phyloP scores from a whole-genome alignment of 2,888 invertebrate genomes.

The Drosophila kambysellisi region DNA sequence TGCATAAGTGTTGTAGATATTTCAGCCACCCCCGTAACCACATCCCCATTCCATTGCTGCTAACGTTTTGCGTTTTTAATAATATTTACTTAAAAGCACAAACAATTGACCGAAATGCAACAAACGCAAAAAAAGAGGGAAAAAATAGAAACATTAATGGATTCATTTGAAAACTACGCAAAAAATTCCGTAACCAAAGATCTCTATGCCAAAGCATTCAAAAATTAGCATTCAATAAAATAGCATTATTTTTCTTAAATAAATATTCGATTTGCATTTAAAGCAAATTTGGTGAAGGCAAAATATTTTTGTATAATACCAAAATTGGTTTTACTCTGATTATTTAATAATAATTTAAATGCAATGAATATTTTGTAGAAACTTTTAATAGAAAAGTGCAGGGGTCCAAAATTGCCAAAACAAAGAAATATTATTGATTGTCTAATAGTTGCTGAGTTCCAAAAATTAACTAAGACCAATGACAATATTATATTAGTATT shows the following conservation, averaged over 20 bases:
- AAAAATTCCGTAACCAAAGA: slow-evolving; percentile 36
- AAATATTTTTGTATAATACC: not conserved
- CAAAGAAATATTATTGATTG: not conserved
- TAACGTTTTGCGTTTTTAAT: slow-evolving; percentile 76
- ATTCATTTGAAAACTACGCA: slow-evolving; percentile 62
- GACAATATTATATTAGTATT: not conserved
- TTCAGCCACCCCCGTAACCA: slow-evolving; percentile 15
- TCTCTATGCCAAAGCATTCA: slow-evolving; percentile 18
- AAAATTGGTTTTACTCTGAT: not conserved
- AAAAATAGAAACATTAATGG: slow-evolving; percentile 47
- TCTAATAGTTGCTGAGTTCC: not conserved
- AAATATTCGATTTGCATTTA: not conserved
- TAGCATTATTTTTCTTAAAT: not conserved
- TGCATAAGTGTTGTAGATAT: slow-evolving; percentile 58
- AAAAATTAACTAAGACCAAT: not conserved
- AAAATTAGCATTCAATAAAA: not conserved
- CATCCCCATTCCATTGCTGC: slow-evolving; percentile 17
- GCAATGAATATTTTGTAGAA: slow-evolving; percentile 25
- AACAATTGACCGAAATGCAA: slow-evolving; percentile 72
- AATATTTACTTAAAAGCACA: slow-evolving; percentile 76
- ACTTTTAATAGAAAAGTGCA: slow-evolving; percentile 29
- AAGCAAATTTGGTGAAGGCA: not conserved
- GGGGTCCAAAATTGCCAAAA: not conserved
- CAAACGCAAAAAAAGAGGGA: slow-evolving; percentile 45
- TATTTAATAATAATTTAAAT: slow-evolving; percentile 1